A percentile compares a stretch with the other conserved stretches of the same genome.
phyloP scores from a whole-genome alignment of 2,888 invertebrate species.

The Standfussiana lucernea region DNA sequence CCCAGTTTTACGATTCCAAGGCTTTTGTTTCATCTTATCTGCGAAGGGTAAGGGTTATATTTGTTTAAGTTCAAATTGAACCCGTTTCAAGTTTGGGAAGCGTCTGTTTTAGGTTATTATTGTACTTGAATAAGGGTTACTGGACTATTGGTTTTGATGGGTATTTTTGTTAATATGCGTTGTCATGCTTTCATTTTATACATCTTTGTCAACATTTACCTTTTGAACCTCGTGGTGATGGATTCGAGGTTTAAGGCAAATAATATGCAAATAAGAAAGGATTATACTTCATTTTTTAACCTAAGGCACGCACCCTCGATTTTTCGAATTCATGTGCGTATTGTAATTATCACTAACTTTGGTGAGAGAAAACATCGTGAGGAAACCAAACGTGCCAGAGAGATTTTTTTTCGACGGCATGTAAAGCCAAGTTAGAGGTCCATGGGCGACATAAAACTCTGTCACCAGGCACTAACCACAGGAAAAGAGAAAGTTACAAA shows the following conservation, averaged over 20 bases:
- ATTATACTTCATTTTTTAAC: neutral
- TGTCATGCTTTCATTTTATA: neutral
- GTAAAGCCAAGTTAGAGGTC: too few species aligned
- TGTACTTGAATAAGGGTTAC: constrained; percentile 6
- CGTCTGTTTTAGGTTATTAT: constrained; percentile 39
- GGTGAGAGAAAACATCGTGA: too few species aligned
- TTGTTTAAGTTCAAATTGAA: constrained; percentile 56
- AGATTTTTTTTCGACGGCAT: too few species aligned
- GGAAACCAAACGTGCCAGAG: too few species aligned
- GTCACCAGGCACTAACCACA: too few species aligned
- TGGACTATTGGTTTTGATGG: neutral
- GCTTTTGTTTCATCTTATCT: constrained; percentile 62
- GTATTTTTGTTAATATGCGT: neutral
- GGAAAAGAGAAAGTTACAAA: too few species aligned
- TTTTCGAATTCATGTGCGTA: too few species aligned
- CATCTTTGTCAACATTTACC: neutral
- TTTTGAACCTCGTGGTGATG: neutral
- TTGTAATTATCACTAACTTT: too few species aligned
- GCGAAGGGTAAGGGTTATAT: constrained; percentile 40
- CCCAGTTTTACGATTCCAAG: constrained; percentile 57
- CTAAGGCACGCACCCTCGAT: too few species aligned
- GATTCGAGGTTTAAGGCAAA: neutral
- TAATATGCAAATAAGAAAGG: neutral
- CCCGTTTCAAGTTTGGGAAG: constrained; percentile 35
- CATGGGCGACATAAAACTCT: too few species aligned